Percentiles rank a stretch among this genome's conserved stretches.
Conservation (phyloP, 1,140 invertebrate genomes). For the Scaptomyza pallida region DNA sequence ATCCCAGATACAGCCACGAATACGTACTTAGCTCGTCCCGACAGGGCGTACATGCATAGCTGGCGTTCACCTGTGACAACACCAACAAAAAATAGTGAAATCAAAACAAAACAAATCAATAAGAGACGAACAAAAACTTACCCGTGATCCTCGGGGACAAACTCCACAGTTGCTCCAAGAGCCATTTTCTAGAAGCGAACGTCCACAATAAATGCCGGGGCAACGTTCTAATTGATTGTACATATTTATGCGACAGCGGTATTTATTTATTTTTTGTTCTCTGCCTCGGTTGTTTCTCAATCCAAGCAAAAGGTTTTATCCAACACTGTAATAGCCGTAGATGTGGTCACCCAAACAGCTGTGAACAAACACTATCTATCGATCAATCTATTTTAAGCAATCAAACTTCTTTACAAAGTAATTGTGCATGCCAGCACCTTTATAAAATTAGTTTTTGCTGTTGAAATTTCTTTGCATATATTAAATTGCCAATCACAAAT, state of each 20-base stretch:
- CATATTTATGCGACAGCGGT: conserved; percentile 35
- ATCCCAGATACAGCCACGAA: conserved; percentile 97
- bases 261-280: conserved; percentile 6
- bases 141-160: conserved; percentile 92
- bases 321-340: not conserved
- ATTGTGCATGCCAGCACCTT: not conserved
- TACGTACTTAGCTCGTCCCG: conserved; percentile 91
- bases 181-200: conserved; percentile 87
- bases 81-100: not conserved
- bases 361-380: not conserved
- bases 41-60: conserved; percentile 89
- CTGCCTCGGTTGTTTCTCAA: not conserved
- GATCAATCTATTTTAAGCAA: not conserved
- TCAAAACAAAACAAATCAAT: conserved; percentile 7
- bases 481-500: not conserved
- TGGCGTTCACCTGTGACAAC: conserved; percentile 84
- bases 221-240: conserved; percentile 85
- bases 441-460: not conserved
- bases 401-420: not conserved
- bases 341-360: conserved; percentile 12
- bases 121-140: conserved; percentile 47
- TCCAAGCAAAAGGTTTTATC: not conserved
- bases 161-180: conserved; percentile 92
- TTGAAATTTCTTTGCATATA: not conserved
- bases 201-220: conserved; percentile 94